Conservation (phyloP, 2,797 vertebrate genomes). For the Channa striata region DNA sequence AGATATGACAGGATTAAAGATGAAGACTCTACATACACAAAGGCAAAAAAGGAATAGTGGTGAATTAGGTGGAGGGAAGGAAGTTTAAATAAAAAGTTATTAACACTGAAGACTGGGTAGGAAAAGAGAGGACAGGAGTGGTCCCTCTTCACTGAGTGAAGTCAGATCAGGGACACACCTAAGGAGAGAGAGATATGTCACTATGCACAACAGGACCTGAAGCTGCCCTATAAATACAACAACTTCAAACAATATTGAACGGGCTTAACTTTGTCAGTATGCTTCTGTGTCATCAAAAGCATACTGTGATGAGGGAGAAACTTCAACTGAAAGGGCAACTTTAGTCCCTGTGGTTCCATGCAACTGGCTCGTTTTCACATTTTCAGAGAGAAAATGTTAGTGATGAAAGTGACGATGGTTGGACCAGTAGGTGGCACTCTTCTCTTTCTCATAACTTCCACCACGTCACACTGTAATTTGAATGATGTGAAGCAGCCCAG, state of each 20-base stretch:
- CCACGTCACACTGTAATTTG: background rate
- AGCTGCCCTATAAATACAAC: constrained; percentile 39
- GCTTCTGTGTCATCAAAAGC: background rate
- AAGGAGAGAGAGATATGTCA: constrained; percentile 40
- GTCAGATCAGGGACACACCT: constrained; percentile 40
- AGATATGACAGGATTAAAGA: constrained; percentile 52
- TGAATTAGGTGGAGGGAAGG: constrained; percentile 9
- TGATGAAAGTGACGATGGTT: constrained; percentile 48
- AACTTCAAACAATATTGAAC: background rate
- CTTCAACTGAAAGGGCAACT: constrained; percentile 41
- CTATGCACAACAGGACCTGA: constrained; percentile 41
- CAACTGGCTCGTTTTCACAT: constrained; percentile 6
- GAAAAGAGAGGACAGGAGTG: constrained; percentile 25
- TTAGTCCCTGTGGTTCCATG: constrained; percentile 50
- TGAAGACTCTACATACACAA: constrained; percentile 21
- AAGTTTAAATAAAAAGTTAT: constrained; percentile 16
- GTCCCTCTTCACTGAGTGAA: constrained; percentile 9
- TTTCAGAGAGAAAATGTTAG: constrained; percentile 16
- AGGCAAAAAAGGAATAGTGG: constrained; percentile 3
- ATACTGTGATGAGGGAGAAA: background rate
- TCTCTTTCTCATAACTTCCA: constrained; percentile 44
- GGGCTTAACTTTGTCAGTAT: background rate
- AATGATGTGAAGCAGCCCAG: constrained; percentile 9
- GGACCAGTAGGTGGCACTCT: constrained; percentile 82
- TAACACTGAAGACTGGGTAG: constrained; percentile 20